Evolutionary conservation across 2,888 invertebrate genomes (phyloP), one percentile per base, ranked within the genome.

Genomic region (Apotomis capreana): DNA sequence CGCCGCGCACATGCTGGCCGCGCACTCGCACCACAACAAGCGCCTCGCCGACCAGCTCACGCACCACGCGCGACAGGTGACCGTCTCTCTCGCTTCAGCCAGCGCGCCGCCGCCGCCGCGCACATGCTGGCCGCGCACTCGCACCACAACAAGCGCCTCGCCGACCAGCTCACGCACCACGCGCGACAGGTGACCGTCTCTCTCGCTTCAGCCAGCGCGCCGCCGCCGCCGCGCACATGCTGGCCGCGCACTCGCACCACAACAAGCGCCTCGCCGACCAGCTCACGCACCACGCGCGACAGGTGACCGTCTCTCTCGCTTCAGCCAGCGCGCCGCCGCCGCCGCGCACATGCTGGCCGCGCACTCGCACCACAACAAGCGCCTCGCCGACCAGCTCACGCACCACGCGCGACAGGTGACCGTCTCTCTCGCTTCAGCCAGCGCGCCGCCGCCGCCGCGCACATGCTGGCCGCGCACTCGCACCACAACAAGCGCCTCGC

Each of bases 401-500:
- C 52, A 52, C 52, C 12, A 52, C 52, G 52, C 52, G 9, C 6
- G 13, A 12, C 52, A 52, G 52, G 52, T 52, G 15, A 15, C 15
- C 15, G 15, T 15, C 15, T 15, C 15, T 15, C 15, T 15, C 15
- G 15, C 15, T 44, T 44, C 44, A 44, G 44, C 8, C 44, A 44
- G 44, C 44, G 44, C 44, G 44, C 44, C 44, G 44, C 44, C 5
- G 5, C 44, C 44, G 44, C 44, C 44, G 52, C 52, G 0, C 52
- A 13, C 76, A 96, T 98, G 95, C 98, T 99, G n/a, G 99, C 99
- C 5, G 97, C 98, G 36, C 98, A 98, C 37, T 97, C 97, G 5
- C 96, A 97, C 40, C 97, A 97, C 77, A 97, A 98, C 92, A 99
- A 99, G 92, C 96, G 98, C 79, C 94, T 98, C 1, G 98, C 98